Evolutionary conservation across 1,140 invertebrate species (phyloP).

Genomic region (Spodoptera frugiperda): DNA sequence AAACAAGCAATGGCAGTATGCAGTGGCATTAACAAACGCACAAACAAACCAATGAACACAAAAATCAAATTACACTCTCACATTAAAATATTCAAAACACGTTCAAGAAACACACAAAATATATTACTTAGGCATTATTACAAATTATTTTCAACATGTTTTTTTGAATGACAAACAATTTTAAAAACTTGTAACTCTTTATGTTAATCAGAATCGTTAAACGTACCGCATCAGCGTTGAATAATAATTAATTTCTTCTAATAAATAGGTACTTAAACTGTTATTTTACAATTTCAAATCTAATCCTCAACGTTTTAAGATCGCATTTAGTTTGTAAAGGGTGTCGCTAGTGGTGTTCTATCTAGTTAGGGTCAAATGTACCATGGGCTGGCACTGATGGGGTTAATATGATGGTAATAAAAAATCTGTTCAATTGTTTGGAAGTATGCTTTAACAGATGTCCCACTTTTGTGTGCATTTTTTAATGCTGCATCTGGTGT

Average conservation of each 20-base stretch:
- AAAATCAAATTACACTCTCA: no score
- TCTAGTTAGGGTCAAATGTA: conserved; percentile 17
- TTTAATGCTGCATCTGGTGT: background rate
- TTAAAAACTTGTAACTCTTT: conserved; percentile 13
- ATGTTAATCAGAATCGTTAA: conserved; percentile 23
- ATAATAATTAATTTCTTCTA: conserved; percentile 26
- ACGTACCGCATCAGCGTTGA: background rate
- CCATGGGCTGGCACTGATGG: conserved; percentile 25
- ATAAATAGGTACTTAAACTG: background rate
- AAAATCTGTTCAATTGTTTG: conserved; percentile 16
- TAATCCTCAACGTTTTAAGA: background rate
- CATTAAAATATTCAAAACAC: conserved; percentile 11
- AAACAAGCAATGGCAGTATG: no score
- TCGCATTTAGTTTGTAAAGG: background rate
- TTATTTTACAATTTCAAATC: background rate
- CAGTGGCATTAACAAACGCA: no score
- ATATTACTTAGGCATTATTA: conserved; percentile 14
- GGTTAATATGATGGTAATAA: conserved; percentile 37
- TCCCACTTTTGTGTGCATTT: background rate
- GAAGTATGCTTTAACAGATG: conserved; percentile 6
- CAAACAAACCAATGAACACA: no score
- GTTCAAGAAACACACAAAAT: background rate
- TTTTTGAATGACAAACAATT: conserved; percentile 19
- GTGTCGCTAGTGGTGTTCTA: background rate
- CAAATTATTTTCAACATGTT: background rate